These are phyloP conservation scores for Myotis findleyi DNA, from an alignment of 2,797 vertebrate genomes.

Conservation along the genomic window DNA sequence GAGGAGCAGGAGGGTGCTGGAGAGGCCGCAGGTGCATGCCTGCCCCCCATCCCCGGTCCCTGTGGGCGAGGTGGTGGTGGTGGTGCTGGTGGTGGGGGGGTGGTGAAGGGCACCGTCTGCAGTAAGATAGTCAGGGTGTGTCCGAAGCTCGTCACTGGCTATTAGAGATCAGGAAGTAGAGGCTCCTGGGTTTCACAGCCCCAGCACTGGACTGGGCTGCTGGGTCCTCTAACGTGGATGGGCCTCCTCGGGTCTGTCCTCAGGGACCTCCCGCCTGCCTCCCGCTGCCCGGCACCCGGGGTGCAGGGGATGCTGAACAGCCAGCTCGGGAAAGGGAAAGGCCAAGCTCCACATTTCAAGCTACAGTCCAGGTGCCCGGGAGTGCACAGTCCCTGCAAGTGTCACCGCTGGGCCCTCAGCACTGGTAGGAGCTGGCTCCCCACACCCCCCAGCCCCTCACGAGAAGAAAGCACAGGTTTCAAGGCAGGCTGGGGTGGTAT, in stretches of 20 bases:
- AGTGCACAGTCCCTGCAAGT: neutral
- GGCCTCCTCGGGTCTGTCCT: neutral
- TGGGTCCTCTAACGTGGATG: neutral
- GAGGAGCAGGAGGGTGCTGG: no score
- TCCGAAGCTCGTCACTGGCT: rapidly evolving
- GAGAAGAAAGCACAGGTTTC: conserved; percentile 16
- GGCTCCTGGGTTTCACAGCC: neutral
- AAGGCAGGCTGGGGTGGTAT: conserved; percentile 82
- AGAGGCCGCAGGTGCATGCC: neutral
- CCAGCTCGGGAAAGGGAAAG: neutral
- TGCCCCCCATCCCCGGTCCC: neutral
- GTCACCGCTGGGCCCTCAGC: rapidly evolving
- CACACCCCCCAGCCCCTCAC: neutral
- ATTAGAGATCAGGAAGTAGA: rapidly evolving
- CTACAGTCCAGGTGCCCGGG: rapidly evolving
- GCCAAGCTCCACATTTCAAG: neutral
- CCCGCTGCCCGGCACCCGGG: neutral
- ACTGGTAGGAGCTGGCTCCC: neutral
- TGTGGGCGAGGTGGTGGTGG: neutral
- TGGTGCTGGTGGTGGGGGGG: no score
- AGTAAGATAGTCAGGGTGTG: rapidly evolving
- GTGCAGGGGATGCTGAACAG: neutral
- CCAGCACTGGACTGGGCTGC: neutral
- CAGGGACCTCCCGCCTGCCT: neutral
- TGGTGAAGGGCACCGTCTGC: rapidly evolving